Evolutionary conservation across 2,113 vertebrate genomes (phyloP).

Genomic region (Speoplatyrhinus poulsoni): DNA sequence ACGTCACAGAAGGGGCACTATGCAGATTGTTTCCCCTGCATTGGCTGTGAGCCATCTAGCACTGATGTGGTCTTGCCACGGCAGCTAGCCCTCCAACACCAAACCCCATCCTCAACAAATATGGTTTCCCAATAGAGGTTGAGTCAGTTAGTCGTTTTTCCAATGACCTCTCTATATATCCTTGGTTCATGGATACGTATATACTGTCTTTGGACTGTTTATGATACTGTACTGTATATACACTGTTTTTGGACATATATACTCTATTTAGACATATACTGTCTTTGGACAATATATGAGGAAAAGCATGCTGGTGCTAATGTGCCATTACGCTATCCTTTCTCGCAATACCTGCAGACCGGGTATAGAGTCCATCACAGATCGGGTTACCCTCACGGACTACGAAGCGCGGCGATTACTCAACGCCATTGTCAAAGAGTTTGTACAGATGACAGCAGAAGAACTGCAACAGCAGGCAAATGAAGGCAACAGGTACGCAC

Average conservation of each 20-base stretch:
- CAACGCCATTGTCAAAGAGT: conserved; percentile 88
- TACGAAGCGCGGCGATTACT: conserved; percentile 88
- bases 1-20: conserved; percentile 59
- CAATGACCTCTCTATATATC: too few relatives aligned
- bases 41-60: conserved; percentile 59
- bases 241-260: too few relatives aligned
- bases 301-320: too few relatives aligned
- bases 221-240: too few relatives aligned
- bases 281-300: too few relatives aligned
- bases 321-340: neutral
- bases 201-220: too few relatives aligned
- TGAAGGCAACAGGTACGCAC: conserved; percentile 86
- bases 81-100: conserved; percentile 1
- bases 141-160: too few relatives aligned
- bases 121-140: neutral
- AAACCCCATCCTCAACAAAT: neutral
- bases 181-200: too few relatives aligned
- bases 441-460: conserved; percentile 86
- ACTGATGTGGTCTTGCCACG: conserved; percentile 49
- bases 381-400: conserved; percentile 81
- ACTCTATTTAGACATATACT: too few relatives aligned
- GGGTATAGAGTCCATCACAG: conserved; percentile 81
- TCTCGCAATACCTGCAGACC: conserved; percentile 68
- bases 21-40: conserved; percentile 61
- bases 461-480: conserved; percentile 83